These are phyloP conservation scores for Ciconia nigra DNA, from an alignment of 2,797 vertebrate species.

Conservation along the genomic window DNA sequence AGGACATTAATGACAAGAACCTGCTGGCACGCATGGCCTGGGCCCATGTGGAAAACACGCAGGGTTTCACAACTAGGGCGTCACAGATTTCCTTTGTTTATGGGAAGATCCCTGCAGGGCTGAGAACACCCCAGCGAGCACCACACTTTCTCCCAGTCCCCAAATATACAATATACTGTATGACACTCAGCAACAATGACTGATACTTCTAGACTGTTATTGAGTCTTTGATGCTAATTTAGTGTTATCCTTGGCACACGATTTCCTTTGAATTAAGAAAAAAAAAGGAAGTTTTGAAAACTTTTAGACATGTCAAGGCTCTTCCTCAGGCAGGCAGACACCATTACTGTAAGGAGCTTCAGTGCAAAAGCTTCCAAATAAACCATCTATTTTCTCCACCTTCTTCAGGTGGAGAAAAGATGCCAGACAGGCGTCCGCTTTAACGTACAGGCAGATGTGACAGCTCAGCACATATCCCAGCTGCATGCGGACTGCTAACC, in stretches of 20 bases:
- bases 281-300: neutral
- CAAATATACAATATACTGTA: neutral
- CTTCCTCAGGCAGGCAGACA: neutral
- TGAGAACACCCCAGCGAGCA: neutral
- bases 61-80: neutral
- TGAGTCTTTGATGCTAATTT: slow-evolving; percentile 5
- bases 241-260: neutral
- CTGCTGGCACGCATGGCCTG: neutral
- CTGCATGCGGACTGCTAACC: neutral
- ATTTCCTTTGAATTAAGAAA: neutral
- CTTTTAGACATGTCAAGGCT: neutral
- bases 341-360: neutral
- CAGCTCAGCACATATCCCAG: accelerated
- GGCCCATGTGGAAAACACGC: neutral
- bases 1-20: neutral
- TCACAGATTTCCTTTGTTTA: neutral
- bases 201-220: neutral
- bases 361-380: neutral
- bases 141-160: neutral
- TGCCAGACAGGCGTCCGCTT: neutral
- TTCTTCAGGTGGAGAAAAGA: neutral
- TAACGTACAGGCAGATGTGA: neutral
- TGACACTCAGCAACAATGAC: neutral
- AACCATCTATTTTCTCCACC: neutral
- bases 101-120: neutral